Evolutionary conservation across 2,113 vertebrate genomes (phyloP).

Genomic region (Gobio gobio): DNA sequence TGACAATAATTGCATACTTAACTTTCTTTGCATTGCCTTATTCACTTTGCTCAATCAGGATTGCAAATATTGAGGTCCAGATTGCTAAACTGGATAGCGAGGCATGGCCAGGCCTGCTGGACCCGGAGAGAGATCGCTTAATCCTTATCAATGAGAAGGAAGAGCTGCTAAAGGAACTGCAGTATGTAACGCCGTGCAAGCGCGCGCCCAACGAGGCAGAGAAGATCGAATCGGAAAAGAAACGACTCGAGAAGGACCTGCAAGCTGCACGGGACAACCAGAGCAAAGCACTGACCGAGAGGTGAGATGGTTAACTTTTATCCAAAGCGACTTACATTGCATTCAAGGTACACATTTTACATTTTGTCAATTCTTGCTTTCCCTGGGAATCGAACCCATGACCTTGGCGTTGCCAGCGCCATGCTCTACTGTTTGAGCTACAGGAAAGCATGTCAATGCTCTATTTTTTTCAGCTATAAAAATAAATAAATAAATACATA

Average conservation of each 20-base stretch:
- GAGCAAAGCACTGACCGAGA: conserved; percentile 95
- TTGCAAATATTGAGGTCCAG: conserved; percentile 94
- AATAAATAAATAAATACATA: neutral
- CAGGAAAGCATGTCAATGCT: too few relatives aligned
- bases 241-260: conserved; percentile 89
- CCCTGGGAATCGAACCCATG: too few relatives aligned
- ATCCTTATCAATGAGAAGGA: conserved; percentile 98
- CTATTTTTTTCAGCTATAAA: neutral
- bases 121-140: conserved; percentile 92
- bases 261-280: conserved; percentile 93
- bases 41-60: conserved; percentile 71
- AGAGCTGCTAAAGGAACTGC: conserved; percentile 95
- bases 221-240: conserved; percentile 86
- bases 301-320: conserved; percentile 68
- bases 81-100: conserved; percentile 94
- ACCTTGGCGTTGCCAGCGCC: too few relatives aligned
- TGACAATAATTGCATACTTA: neutral
- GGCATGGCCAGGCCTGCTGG: conserved; percentile 95
- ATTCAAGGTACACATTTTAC: too few relatives aligned
- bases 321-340: too few relatives aligned
- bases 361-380: too few relatives aligned
- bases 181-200: conserved; percentile 84
- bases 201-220: conserved; percentile 85
- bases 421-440: too few relatives aligned
- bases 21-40: neutral